phyloP scores from a whole-genome alignment of 2,888 invertebrate species.

The Maniola hyperantus region DNA sequence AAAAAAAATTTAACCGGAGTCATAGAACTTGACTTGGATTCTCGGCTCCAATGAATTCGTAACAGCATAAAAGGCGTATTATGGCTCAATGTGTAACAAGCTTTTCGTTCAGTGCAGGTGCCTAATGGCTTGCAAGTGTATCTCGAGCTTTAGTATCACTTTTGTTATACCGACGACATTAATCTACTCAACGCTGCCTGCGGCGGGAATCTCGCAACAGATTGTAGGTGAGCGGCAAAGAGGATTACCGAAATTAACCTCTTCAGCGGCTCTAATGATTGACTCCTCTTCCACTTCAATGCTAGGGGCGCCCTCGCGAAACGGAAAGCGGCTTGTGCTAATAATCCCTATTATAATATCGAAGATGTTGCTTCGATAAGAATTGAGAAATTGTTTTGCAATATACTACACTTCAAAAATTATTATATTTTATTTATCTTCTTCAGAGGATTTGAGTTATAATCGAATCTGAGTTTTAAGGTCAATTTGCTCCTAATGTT shows the following conservation, averaged over 20 bases:
- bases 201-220: slow-evolving; percentile 42
- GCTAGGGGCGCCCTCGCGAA: slow-evolving; percentile 49
- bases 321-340: slow-evolving; percentile 33
- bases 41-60: not conserved
- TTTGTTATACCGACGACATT: slow-evolving; percentile 27
- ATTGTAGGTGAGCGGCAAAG: slow-evolving; percentile 63
- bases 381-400: slow-evolving; percentile 10
- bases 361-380: slow-evolving; percentile 28
- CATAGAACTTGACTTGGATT: too few species aligned
- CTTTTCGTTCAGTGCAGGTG: not conserved
- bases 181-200: slow-evolving; percentile 31
- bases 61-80: not conserved
- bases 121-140: slow-evolving; percentile 6
- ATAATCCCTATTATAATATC: slow-evolving; percentile 42
- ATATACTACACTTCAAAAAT: slow-evolving; percentile 5
- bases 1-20: too few species aligned
- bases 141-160: slow-evolving; percentile 15
- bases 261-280: slow-evolving; percentile 69
- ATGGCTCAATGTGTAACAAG: not conserved
- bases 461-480: not conserved
- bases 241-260: slow-evolving; percentile 78
- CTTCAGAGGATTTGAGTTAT: not conserved
- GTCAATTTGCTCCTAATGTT: not conserved
- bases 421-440: too few species aligned
- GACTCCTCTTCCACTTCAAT: slow-evolving; percentile 59